These are phyloP conservation scores for Pogona vitticeps DNA, from an alignment of 2,113 vertebrate species.

Conservation along the genomic window DNA sequence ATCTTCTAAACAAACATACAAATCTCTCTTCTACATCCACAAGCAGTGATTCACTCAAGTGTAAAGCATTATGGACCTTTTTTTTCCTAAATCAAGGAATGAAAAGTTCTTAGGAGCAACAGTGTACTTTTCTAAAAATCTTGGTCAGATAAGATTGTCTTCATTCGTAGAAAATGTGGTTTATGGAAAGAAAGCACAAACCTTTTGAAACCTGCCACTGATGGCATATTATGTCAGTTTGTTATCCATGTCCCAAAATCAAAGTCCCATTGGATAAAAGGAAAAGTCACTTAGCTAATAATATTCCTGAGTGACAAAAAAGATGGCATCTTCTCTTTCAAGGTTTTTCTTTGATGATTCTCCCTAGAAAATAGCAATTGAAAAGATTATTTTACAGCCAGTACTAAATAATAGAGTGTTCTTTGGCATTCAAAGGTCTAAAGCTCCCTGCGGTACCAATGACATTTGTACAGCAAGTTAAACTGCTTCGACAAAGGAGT, in stretches of 20 bases:
- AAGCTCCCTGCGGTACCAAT: conserved; percentile 65
- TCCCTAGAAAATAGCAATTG: conserved; percentile 67
- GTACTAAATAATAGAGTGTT: conserved; percentile 71
- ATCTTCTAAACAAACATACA: conserved; percentile 5
- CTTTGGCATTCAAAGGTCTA: conserved; percentile 64
- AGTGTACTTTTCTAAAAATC: not conserved
- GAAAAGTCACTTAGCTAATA: conserved; percentile 65
- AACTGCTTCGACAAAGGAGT: conserved; percentile 48
- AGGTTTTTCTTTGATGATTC: conserved; percentile 63
- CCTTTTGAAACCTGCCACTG: conserved; percentile 26
- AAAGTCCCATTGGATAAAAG: conserved; percentile 51
- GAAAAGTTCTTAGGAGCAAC: conserved; percentile 10
- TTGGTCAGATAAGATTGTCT: not conserved
- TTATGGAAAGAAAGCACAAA: not conserved
- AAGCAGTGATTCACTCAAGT: conserved; percentile 17
- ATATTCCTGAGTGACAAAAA: conserved; percentile 57
- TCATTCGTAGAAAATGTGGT: conserved; percentile 7
- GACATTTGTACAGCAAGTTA: conserved; percentile 73
- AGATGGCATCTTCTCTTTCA: conserved; percentile 60
- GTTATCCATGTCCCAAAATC: conserved; percentile 56
- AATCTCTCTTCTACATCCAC: conserved; percentile 22
- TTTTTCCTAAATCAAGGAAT: not conserved
- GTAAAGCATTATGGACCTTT: not conserved
- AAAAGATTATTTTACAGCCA: conserved; percentile 72
- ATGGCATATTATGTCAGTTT: conserved; percentile 36